These are phyloP conservation scores for Danaus chrysippus DNA, from an alignment of 2,888 invertebrate genomes.

Conservation along the genomic window DNA sequence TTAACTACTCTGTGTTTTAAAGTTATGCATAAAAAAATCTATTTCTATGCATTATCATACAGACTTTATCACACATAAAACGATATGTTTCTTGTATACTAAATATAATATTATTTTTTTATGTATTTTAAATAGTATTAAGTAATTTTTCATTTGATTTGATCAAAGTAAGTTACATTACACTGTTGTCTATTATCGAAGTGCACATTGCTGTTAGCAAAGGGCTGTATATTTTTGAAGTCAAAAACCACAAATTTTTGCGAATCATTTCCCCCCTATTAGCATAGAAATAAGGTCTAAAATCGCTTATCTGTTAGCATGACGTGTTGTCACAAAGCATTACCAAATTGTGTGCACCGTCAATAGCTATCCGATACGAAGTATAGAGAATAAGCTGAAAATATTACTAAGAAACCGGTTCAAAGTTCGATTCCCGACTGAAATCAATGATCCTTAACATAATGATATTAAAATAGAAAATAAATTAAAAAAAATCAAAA, in stretches of 20 bases:
- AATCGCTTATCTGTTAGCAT: conserved; percentile 10
- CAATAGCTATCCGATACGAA: conserved; percentile 32
- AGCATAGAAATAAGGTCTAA: conserved; percentile 22
- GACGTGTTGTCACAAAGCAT: conserved; percentile 35
- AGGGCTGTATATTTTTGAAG: conserved; percentile 66
- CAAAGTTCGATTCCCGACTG: too few relatives aligned
- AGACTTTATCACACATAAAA: too few relatives aligned
- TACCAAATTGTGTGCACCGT: conserved; percentile 58
- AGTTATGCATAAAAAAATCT: too few relatives aligned
- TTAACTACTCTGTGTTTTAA: too few relatives aligned
- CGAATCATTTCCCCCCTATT: conserved; percentile 29
- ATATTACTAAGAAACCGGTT: too few relatives aligned
- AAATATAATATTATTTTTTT: not conserved
- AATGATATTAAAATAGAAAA: too few relatives aligned
- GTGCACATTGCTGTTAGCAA: conserved; percentile 72
- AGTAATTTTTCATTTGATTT: not conserved
- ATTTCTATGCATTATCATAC: too few relatives aligned
- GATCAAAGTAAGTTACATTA: conserved; percentile 26
- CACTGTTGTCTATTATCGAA: conserved; percentile 67
- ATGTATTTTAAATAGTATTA: conserved; percentile 31
- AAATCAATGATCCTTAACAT: too few relatives aligned
- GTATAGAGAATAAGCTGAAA: conserved; percentile 11
- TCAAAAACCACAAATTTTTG: conserved; percentile 26
- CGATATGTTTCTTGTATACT: too few relatives aligned
- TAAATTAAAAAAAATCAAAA: too few relatives aligned